Evolutionary conservation across 2,888 invertebrate species (phyloP).

Genomic region (Congeria kusceri): DNA sequence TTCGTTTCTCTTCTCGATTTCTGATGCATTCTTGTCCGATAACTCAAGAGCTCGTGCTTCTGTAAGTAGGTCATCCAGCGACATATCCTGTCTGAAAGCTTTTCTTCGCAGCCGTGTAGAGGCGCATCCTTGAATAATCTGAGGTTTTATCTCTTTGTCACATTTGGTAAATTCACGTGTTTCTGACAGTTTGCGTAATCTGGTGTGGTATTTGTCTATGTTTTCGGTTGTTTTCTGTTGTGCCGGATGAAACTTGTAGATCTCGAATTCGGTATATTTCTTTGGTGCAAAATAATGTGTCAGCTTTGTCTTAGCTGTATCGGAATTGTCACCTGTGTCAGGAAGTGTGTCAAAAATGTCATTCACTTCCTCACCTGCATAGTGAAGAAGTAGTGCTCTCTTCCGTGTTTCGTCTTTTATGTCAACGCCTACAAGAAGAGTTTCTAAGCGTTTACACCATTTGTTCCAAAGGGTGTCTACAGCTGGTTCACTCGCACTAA

Average conservation of each 20-base stretch:
- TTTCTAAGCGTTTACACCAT: neutral
- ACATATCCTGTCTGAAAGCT: too few species aligned
- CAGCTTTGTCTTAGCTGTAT: neutral
- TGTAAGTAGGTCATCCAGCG: too few species aligned
- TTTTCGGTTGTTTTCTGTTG: neutral
- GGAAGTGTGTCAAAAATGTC: constrained; percentile 3
- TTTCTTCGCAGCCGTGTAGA: too few species aligned
- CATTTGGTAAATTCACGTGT: too few species aligned
- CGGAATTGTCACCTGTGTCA: constrained; percentile 1
- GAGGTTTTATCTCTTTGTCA: too few species aligned
- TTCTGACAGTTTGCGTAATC: too few species aligned
- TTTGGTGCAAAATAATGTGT: neutral
- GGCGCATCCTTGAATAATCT: too few species aligned
- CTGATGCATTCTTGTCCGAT: too few species aligned
- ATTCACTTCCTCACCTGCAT: constrained; percentile 8
- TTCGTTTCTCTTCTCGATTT: too few species aligned
- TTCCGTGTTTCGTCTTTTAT: neutral
- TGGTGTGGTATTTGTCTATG: too few species aligned
- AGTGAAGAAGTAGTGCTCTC: constrained; percentile 1
- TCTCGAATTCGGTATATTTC: constrained; percentile 1
- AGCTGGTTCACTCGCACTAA: neutral
- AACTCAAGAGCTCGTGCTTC: too few species aligned
- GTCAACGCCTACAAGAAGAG: neutral
- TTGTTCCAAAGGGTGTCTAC: neutral
- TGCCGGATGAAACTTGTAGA: neutral